phyloP scores from a whole-genome alignment of 2,797 vertebrate genomes.

The Novumbra hubbsi region DNA sequence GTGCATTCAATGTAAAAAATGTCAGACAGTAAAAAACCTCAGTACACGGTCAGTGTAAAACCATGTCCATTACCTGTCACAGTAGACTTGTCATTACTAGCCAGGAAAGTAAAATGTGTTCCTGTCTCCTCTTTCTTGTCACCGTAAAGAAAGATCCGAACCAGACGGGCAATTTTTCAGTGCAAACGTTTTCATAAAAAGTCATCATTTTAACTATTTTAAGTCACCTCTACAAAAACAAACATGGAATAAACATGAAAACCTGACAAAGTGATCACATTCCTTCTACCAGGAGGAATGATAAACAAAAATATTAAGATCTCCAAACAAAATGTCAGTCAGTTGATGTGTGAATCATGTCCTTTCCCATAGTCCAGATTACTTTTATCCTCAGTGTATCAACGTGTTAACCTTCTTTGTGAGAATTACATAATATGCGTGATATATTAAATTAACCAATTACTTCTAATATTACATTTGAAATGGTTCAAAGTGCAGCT shows the following conservation, averaged over 20 bases:
- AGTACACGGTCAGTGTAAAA: not conserved
- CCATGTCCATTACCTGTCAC: not conserved
- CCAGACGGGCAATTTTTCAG: conserved; percentile 25
- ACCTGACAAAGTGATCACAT: conserved; percentile 41
- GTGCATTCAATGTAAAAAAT: conserved; percentile 64
- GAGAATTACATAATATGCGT: conserved; percentile 41
- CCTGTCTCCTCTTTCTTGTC: conserved; percentile 37
- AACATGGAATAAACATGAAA: conserved; percentile 21
- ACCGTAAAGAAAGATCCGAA: conserved; percentile 38
- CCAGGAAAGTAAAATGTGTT: conserved; percentile 17
- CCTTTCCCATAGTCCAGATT: conserved; percentile 38
- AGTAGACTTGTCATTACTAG: not conserved
- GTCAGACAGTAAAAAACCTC: conserved; percentile 60
- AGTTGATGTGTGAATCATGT: conserved; percentile 54
- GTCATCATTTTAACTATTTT: conserved; percentile 36
- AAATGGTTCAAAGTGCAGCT: conserved; percentile 54
- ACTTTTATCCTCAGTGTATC: conserved; percentile 68
- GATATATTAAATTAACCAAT: conserved; percentile 16
- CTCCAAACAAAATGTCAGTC: conserved; percentile 50
- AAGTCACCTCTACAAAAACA: conserved; percentile 27
- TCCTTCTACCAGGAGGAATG: conserved; percentile 50
- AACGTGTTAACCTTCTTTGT: conserved; percentile 73
- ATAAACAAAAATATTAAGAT: conserved; percentile 32
- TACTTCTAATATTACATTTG: conserved; percentile 42
- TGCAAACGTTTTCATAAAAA: conserved; percentile 36